phyloP scores from a whole-genome alignment of 2,888 invertebrate species.

The Drosophila subsilvestris region DNA sequence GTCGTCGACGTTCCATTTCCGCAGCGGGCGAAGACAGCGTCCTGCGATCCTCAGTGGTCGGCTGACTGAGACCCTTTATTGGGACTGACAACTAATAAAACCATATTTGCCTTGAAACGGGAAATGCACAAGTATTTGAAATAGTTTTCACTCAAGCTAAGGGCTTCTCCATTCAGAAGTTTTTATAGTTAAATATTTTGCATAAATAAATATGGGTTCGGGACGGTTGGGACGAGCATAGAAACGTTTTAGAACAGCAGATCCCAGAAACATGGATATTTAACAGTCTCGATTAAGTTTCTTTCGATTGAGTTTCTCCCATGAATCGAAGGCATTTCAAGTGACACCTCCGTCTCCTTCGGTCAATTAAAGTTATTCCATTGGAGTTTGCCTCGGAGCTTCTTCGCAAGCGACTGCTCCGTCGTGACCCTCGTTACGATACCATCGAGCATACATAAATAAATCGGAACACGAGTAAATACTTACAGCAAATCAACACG shows the following conservation, averaged over 20 bases:
- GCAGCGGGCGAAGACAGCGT: constrained; percentile 59
- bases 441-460: constrained; percentile 52
- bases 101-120: background rate
- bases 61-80: too few relatives aligned
- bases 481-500: constrained; percentile 52
- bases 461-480: constrained; percentile 49
- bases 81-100: background rate
- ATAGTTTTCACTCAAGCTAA: too few relatives aligned
- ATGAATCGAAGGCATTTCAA: constrained; percentile 24
- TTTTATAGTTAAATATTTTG: too few relatives aligned
- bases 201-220: too few relatives aligned
- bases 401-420: constrained; percentile 1
- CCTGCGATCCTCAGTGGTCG: too few relatives aligned
- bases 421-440: constrained; percentile 45
- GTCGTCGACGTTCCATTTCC: constrained; percentile 63
- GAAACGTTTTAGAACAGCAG: too few relatives aligned
- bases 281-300: background rate
- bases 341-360: constrained; percentile 30
- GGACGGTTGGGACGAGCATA: too few relatives aligned
- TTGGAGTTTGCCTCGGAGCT: constrained; percentile 2
- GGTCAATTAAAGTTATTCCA: constrained; percentile 8
- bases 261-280: constrained; percentile 2
- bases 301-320: background rate
- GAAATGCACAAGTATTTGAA: background rate
- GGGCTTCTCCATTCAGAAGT: background rate